Percentiles rank a stretch among this genome's conserved stretches.
These are phyloP conservation scores for Cyprinella venusta DNA, from an alignment of 2,797 vertebrate species.

Conservation along the genomic window DNA sequence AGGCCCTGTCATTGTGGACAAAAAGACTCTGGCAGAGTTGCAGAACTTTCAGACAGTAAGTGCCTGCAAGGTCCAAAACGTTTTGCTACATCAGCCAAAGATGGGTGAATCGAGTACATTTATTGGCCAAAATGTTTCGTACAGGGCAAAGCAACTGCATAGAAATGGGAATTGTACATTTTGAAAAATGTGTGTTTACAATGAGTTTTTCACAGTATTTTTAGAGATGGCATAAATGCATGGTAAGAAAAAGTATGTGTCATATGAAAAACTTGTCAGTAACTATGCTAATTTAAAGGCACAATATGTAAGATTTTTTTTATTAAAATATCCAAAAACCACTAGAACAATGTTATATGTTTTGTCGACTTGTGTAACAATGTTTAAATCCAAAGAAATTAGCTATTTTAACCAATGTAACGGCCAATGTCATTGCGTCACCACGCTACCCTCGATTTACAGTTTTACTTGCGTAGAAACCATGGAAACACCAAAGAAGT, in stretches of 20 bases:
- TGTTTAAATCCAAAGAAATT: background rate
- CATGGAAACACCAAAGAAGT: too few relatives aligned
- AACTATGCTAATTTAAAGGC: background rate
- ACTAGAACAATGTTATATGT: background rate
- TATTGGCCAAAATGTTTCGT: background rate
- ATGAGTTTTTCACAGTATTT: background rate
- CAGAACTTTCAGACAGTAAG: slow-evolving; percentile 95
- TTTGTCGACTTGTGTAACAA: background rate
- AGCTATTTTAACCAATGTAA: background rate
- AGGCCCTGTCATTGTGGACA: slow-evolving; percentile 86
- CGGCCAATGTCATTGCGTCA: too few relatives aligned
- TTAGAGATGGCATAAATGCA: background rate
- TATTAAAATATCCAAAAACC: background rate
- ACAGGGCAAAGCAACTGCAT: background rate
- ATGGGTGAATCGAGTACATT: background rate
- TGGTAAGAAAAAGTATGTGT: too few relatives aligned
- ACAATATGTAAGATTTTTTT: background rate
- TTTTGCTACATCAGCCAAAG: background rate
- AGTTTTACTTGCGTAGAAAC: too few relatives aligned
- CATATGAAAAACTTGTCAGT: background rate
- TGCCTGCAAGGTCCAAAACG: slow-evolving; percentile 43
- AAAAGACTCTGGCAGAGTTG: slow-evolving; percentile 91
- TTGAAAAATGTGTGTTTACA: background rate
- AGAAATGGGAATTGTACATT: background rate
- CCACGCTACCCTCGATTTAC: background rate